Base-by-base conservation (phyloP, 2,797 vertebrate species). In the Sciurus carolinensis region DNA sequence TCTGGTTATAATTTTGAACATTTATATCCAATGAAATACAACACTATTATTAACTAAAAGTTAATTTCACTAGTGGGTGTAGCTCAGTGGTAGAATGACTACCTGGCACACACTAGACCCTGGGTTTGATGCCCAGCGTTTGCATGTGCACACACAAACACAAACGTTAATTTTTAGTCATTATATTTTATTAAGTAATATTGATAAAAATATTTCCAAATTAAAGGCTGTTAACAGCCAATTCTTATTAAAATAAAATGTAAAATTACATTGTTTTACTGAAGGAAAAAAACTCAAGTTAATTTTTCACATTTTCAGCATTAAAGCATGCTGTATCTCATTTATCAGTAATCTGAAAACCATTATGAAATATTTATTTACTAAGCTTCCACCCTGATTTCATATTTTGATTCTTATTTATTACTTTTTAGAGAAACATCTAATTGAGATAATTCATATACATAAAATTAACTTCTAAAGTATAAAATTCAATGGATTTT, bases 11-110 rank as follows among this genome's bases (percentile, higher is more conserved):
- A 73, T 69, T 86, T 75, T 36, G 33, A 89, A 72, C 24, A 72
- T 91, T 67, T 80, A 86, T 81, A 88, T 93, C 85, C 52, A 94
- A 90, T 69, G 3, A 87, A 95, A 90, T 73, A 81, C 4, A 94
- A 30, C 36, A 30, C 8, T 69, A 36, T 71, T 94, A 39, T 39
- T 39, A 39, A 39, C 39, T 84, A 80, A 76, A 82, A 87, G 15
- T 50, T 50, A 72, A n/a, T 42, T 85, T 94, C 69, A 33, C 39
- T 33, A 3, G 26, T 14, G 26, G 44, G 30, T 17, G 14, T 18
- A 13, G 66, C 33, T 67, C 33, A 67, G 66, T 67, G 33, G 33
- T 18, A n/a, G 33, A 67, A 30, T 67, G 66, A 30, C n/a, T n/a
- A 67, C 33, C 14, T 67, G 15, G 66, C 33, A 67, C 33, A 6